Conservation (phyloP, 2,888 invertebrate genomes). For the Xylota sylvarum region DNA sequence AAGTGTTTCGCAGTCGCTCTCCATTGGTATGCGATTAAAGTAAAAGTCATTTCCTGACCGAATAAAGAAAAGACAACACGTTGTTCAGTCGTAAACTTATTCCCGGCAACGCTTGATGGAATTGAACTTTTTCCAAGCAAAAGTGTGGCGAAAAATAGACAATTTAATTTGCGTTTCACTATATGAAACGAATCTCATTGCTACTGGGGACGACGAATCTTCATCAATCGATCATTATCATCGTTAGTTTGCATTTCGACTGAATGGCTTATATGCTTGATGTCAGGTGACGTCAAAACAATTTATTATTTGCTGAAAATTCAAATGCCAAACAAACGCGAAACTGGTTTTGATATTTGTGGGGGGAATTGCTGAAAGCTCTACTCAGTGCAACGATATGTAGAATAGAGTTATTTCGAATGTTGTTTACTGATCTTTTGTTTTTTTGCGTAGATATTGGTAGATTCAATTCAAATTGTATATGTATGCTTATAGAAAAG, state of each 20-base stretch:
- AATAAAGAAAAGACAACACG: slow-evolving; percentile 23
- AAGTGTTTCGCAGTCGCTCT: slow-evolving; percentile 61
- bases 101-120: slow-evolving; percentile 25
- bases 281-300: slow-evolving; percentile 15
- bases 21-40: slow-evolving; percentile 58
- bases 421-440: too few species aligned
- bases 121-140: slow-evolving; percentile 31
- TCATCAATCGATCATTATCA: slow-evolving; percentile 8
- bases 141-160: slow-evolving; percentile 29
- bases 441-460: too few species aligned
- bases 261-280: slow-evolving; percentile 1
- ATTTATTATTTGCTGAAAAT: slow-evolving; percentile 6
- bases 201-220: slow-evolving; percentile 2
- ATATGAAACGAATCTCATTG: slow-evolving; percentile 6
- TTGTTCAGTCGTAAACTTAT: slow-evolving; percentile 20
- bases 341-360: slow-evolving; percentile 41
- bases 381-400: not conserved
- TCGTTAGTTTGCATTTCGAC: slow-evolving; percentile 7
- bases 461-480: too few species aligned
- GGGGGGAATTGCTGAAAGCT: not conserved
- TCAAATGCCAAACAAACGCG: slow-evolving; percentile 41
- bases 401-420: too few species aligned
- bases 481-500: too few species aligned
- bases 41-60: slow-evolving; percentile 60
- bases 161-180: slow-evolving; percentile 36